phyloP scores from a whole-genome alignment of 2,797 vertebrate genomes.

The Varecia variegata region DNA sequence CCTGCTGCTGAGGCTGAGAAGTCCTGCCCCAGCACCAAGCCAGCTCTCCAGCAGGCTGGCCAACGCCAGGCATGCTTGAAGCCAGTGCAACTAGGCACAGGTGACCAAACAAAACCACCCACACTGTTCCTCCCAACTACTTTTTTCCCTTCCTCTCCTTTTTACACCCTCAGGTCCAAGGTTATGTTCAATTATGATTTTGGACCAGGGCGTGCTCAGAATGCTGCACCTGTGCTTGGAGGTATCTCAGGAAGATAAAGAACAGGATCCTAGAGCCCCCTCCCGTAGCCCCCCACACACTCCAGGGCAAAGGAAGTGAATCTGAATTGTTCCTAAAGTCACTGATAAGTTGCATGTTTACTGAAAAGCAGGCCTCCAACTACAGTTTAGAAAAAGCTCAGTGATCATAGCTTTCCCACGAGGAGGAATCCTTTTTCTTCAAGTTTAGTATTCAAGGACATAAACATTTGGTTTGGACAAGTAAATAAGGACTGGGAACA shows the following conservation, averaged over 20 bases:
- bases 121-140: background rate
- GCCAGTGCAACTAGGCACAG: background rate
- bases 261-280: background rate
- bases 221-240: background rate
- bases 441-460: constrained; percentile 72
- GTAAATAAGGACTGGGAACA: constrained; percentile 64
- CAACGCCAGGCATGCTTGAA: background rate
- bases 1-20: background rate
- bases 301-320: background rate
- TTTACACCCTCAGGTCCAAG: background rate
- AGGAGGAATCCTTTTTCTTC: constrained; percentile 54
- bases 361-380: background rate
- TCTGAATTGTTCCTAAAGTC: background rate
- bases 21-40: background rate
- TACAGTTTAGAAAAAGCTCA: constrained; percentile 4
- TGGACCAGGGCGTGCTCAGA: background rate
- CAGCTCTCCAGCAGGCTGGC: background rate
- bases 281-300: background rate
- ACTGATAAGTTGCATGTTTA: background rate
- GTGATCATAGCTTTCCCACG: constrained; percentile 41
- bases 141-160: background rate
- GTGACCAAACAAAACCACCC: background rate
- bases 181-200: background rate
- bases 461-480: constrained; percentile 76
- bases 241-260: background rate